These are phyloP conservation scores for Chondrosia reniformis DNA, from an alignment of 37 sponge, comb jelly and placozoan species.

Conservation along the genomic window DNA sequence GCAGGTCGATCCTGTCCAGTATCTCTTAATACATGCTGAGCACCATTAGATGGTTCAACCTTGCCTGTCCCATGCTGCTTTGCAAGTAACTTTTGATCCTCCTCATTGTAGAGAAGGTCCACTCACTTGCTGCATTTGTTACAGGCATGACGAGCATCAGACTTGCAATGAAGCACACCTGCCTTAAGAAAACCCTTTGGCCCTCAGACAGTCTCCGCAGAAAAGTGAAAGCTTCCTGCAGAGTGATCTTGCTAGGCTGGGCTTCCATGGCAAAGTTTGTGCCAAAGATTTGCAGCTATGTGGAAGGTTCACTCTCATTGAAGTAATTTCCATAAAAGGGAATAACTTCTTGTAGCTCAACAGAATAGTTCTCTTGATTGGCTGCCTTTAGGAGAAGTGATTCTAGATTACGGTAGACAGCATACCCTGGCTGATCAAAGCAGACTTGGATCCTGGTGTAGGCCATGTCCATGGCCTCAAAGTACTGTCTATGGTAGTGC, in stretches of 20 bases:
- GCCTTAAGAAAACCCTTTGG: conserved; percentile 21
- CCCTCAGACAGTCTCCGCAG: too few relatives aligned
- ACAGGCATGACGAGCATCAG: conserved; percentile 44
- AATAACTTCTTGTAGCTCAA: neutral
- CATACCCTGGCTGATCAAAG: conserved; percentile 53
- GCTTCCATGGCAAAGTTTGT: too few relatives aligned
- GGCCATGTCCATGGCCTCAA: conserved; percentile 63
- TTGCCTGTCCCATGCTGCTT: conserved; percentile 42
- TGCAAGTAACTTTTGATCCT: conserved; percentile 45
- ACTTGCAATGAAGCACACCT: conserved; percentile 35
- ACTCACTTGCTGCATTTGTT: conserved; percentile 50
- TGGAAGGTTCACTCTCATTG: too few relatives aligned
- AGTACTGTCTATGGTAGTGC: conserved; percentile 51
- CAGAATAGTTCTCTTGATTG: conserved; percentile 6
- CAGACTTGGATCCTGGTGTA: conserved; percentile 26
- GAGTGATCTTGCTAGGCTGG: too few relatives aligned
- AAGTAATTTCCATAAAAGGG: too few relatives aligned
- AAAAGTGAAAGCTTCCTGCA: too few relatives aligned
- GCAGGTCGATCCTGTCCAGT: conserved; percentile 38
- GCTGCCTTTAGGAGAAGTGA: conserved; percentile 28
- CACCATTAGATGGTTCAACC: conserved; percentile 43
- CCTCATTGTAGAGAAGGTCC: conserved; percentile 38
- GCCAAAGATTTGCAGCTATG: too few relatives aligned
- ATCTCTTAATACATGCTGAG: conserved; percentile 56
- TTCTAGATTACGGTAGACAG: conserved; percentile 35